A percentile compares a stretch with the other conserved stretches of the same genome.
phyloP scores from a whole-genome alignment of 2,113 vertebrate genomes.

The Poicephalus meyeri region DNA sequence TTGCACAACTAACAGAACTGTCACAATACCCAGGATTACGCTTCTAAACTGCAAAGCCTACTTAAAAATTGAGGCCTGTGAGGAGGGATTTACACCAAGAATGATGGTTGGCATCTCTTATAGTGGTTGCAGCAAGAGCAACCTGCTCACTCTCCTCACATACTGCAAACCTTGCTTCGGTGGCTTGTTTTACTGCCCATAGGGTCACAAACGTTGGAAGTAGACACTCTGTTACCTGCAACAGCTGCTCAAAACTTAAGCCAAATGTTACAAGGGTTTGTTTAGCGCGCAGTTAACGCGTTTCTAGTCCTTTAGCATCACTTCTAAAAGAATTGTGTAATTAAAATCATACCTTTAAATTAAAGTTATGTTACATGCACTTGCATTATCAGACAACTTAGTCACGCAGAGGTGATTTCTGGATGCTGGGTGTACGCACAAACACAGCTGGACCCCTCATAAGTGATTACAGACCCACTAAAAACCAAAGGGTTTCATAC shows the following conservation, averaged over 20 bases:
- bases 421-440: neutral
- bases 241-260: neutral
- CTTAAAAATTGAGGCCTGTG: neutral
- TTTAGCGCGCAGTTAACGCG: neutral
- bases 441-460: neutral
- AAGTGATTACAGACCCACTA: neutral
- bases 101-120: neutral
- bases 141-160: neutral
- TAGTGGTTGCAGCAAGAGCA: neutral
- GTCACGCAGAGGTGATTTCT: neutral
- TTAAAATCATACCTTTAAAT: neutral
- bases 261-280: neutral
- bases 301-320: neutral
- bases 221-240: neutral
- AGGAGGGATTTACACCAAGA: neutral
- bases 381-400: neutral
- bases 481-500: neutral
- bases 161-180: constrained; percentile 18
- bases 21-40: neutral
- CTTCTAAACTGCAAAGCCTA: neutral
- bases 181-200: neutral
- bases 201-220: neutral
- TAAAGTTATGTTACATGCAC: neutral
- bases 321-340: neutral
- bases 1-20: neutral